Evolutionary conservation across 2,888 invertebrate species (phyloP), one percentile per base, ranked within the genome.

Genomic region (Julus scanicus): DNA sequence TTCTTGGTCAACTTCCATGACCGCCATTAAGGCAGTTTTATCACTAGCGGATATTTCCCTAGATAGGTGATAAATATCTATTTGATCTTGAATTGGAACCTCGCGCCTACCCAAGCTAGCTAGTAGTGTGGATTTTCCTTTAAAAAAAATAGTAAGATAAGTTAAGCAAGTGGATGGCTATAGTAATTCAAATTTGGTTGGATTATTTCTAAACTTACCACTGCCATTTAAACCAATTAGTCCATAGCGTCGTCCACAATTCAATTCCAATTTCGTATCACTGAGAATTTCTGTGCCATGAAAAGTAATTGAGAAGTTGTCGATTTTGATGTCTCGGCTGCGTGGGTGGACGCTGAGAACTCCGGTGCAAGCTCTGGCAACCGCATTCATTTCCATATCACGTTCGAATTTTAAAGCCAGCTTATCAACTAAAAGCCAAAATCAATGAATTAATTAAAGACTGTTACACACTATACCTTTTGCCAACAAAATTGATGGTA

Each of bases 31-130:
- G 3, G 99, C 99, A 15, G 97, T 95, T 93, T 99, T 99, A 91
- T 98, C 97, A 89, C 97, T 97, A n/a, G 99, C 99, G 0, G 98
- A 96, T 95, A 99, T 99, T 93, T 99, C 99, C 87, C 99, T 95
- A 13, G 97, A 96, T 92, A 99, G 94, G 92, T 99, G 97, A 93
- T 98, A 99, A 91, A 99, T 99, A 93, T 99, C 99, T 90, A 99
- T 97, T 92, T 98, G 97, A 4, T 97, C 96, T 4, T 99, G 99
- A 89, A 99, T 97, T 0, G 98, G 98, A 57, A 99, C 96, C 93
- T 99, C 94, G 71, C 98, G 95, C 90, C 97, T 96, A 89, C 98
- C 98, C 89, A 99, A 93, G 37, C 96, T 97, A 84, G 98, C 94
- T 90, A 99, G 93, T 89, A 99, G 93, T 2, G 99, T 98, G 2